Percentiles rank a stretch among this genome's conserved stretches.
phyloP scores from a whole-genome alignment of 2,888 invertebrate species.

The Heliothis peltigera region DNA sequence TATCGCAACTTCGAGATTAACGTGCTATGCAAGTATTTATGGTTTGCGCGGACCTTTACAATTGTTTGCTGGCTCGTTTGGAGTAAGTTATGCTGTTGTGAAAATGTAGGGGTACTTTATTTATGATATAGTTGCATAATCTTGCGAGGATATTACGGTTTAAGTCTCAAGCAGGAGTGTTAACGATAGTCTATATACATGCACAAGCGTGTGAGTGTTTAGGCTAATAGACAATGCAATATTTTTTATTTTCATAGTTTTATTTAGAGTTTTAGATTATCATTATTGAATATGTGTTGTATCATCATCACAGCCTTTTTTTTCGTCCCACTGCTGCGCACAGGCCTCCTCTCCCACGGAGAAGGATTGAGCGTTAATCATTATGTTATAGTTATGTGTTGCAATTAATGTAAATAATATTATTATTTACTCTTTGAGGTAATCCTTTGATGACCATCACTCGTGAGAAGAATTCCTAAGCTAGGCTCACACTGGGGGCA shows the following conservation, averaged over 20 bases:
- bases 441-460: neutral
- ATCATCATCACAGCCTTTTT: no score
- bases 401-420: neutral
- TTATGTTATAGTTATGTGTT: no score
- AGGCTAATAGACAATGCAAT: neutral
- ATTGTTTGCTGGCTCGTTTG: constrained; percentile 33
- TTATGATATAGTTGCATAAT: constrained; percentile 9
- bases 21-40: constrained; percentile 39
- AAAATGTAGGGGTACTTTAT: constrained; percentile 24
- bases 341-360: no score
- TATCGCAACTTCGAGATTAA: constrained; percentile 45
- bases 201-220: neutral
- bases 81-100: constrained; percentile 29
- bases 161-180: neutral
- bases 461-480: neutral
- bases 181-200: neutral
- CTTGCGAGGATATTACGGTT: neutral
- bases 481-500: neutral
- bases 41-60: constrained; percentile 13
- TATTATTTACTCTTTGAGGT: neutral
- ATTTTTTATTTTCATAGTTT: neutral
- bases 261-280: neutral
- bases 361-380: no score
- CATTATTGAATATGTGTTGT: no score
- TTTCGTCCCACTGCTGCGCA: no score